Base-by-base conservation (phyloP, 2,888 invertebrate genomes). In the Patella caerulea region DNA sequence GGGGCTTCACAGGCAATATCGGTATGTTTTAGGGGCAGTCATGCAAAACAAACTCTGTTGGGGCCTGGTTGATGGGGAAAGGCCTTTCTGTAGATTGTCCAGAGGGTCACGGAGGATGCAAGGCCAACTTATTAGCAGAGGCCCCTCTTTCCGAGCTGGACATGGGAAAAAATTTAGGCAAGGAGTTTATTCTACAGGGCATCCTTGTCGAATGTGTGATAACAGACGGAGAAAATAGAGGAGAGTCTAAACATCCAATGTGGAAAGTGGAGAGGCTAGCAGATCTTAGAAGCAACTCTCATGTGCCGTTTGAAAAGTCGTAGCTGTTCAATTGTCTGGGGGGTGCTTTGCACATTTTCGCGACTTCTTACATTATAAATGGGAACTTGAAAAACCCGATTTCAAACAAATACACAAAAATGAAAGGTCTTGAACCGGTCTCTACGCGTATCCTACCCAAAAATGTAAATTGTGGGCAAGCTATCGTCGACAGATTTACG, bases 41-140 rank as follows among this genome's bases (percentile, higher is more conserved):
- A 54, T 71, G 11, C 75, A 75, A 70, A 71, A 75, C 54, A 75
- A 75, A 55, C 71, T 75, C 15, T 71, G 75, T 19, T 54, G 74
- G 77, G 70, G 72, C 74, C 19, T 79, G 74, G 77, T 72, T 77
- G 54, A 71, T 54, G 24, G 55, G 55, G 17, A 76, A 74, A 24
- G 79, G 77, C 3, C 59, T 77, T 12, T 72, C 71, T 55, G 74
- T 77, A 12, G 52, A 69, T 12, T 79, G 79, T 75, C 75, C 77
- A 12, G 34, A 5, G 34, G 77, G 75, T 12, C 78, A 76, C 56
- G 55, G 24, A 1, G 78, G 76, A 3, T 77, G 75, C 71, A 79
- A 77, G 17, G 74, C 75, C 65, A 77, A 52, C n/a, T 24, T 70
- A 19, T 53, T 52, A 59, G 14, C 34, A 69, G 53, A 70, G 34